Evolutionary conservation across 2,113 vertebrate species (phyloP).

Genomic region (Calonectris borealis): DNA sequence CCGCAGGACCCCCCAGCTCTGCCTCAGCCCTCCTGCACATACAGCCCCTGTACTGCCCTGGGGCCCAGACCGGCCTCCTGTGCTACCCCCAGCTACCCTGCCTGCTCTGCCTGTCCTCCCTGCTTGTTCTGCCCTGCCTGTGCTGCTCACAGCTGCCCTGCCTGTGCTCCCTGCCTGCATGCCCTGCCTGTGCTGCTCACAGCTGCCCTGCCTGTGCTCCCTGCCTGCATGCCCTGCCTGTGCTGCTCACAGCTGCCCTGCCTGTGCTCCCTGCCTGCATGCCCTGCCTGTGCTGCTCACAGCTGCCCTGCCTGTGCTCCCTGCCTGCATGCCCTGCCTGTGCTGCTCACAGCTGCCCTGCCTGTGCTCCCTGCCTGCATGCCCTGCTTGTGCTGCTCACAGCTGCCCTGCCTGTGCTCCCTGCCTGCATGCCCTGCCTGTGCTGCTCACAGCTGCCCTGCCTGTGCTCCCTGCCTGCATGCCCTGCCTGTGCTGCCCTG

Average conservation of each 20-base stretch:
- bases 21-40: background rate
- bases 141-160: too few species aligned
- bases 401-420: background rate
- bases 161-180: background rate
- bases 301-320: too few species aligned
- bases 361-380: too few species aligned
- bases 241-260: too few species aligned
- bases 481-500: too few species aligned
- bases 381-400: background rate
- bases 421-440: background rate
- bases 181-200: background rate
- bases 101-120: background rate
- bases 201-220: background rate
- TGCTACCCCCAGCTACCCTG: background rate
- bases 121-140: background rate
- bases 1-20: background rate
- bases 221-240: too few species aligned
- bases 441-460: background rate
- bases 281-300: too few species aligned
- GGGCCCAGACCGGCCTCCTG: too few species aligned
- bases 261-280: too few species aligned
- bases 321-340: too few species aligned
- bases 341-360: background rate
- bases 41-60: background rate
- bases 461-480: too few species aligned